Base-by-base conservation (phyloP, 2,113 vertebrate species). In the Rhipidura dahli region DNA sequence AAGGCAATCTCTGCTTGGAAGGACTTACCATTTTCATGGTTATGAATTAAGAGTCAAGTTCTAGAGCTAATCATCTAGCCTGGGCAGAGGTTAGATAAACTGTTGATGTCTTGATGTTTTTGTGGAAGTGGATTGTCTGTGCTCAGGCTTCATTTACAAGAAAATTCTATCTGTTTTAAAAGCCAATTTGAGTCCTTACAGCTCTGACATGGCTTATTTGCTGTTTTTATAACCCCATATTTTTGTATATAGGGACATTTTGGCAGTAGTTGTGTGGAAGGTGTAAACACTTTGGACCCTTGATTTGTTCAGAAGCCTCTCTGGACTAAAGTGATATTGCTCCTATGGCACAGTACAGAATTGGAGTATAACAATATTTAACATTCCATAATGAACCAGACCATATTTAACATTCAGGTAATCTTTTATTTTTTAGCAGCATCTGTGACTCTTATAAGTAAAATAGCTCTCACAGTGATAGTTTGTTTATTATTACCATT, bases 381-480 rank as follows among this genome's bases (percentile, higher is more conserved):
- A 50, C 47, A 63, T 89, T 63, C 26, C 19, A 3, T 63, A 83
- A 54, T 24, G 69, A 16, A 65, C 3, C 10, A 73, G 88, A 89
- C 19, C 18, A 3, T n/a, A 68, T 47, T 76, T 94, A 78, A 42
- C 11, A 30, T 89, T 73, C 20, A 50, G 33, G 6, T 90, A 57
- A 49, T 37, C 5, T 94, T 81, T 66, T 82, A 14, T 91, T 89
- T 89, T 95, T 91, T 97, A 92, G 82, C 72, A 94, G 83, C 77
- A 31, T 88, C 94, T 84, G 53, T 93, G 84, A 93, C 47, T 79
- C 79, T 92, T 92, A 77, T 90, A 93, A 96, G 91, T 73, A 94
- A 97, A 96, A 91, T 77, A 95, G 24, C 61, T 95, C 92, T 91
- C 84, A 87, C 42, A 88, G 51, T 95, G 83, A 94, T 89, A 94